A percentile compares a stretch with the other conserved stretches of the same genome.
Conservation (phyloP, 2,797 vertebrate species). For the Taenioides sp. region DNA sequence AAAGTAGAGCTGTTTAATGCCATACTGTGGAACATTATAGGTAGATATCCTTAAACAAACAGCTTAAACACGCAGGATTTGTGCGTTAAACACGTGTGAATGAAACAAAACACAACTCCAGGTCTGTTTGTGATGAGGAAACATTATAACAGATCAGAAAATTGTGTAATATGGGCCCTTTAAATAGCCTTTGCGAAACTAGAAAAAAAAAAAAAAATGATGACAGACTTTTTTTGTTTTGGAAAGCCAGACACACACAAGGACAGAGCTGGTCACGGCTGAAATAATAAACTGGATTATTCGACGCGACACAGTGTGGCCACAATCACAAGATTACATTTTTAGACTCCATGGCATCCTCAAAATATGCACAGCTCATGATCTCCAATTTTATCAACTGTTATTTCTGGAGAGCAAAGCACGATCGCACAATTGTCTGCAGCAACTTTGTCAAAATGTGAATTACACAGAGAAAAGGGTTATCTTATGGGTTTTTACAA, state of each 20-base stretch:
- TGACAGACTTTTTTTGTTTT: slow-evolving; percentile 12
- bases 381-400: neutral
- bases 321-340: slow-evolving; percentile 33
- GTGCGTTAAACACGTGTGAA: too few species aligned
- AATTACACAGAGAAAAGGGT: neutral
- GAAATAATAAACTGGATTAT: slow-evolving; percentile 46
- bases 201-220: slow-evolving; percentile 3
- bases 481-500: neutral
- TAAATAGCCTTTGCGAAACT: neutral
- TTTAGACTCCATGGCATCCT: slow-evolving; percentile 14
- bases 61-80: too few species aligned
- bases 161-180: too few species aligned
- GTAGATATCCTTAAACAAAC: too few species aligned
- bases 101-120: too few species aligned
- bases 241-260: slow-evolving; percentile 22
- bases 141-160: too few species aligned
- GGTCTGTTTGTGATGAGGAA: too few species aligned
- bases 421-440: neutral
- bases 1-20: too few species aligned
- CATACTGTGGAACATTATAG: too few species aligned
- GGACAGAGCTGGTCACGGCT: slow-evolving; percentile 38
- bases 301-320: slow-evolving; percentile 28
- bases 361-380: slow-evolving; percentile 4
- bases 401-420: slow-evolving; percentile 6
- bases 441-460: neutral